These are phyloP conservation scores for Garra rufa DNA, from an alignment of 2,113 vertebrate genomes.

Conservation along the genomic window DNA sequence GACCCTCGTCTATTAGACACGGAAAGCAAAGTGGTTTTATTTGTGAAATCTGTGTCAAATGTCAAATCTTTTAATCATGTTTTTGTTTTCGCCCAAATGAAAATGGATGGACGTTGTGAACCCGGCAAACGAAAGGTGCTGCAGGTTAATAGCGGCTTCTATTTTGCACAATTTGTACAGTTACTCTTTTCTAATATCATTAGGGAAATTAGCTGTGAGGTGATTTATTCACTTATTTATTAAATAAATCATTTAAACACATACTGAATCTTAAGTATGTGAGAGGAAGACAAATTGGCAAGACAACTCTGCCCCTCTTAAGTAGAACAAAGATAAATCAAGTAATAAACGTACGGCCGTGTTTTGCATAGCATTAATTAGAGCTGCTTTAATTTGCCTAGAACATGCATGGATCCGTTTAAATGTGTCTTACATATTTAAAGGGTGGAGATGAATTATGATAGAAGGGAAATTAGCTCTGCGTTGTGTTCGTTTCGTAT, in stretches of 20 bases:
- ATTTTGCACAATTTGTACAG: constrained; percentile 77
- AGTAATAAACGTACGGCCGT: constrained; percentile 78
- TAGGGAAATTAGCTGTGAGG: constrained; percentile 79
- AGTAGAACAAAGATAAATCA: constrained; percentile 80
- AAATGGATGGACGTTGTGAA: constrained; percentile 76
- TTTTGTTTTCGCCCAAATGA: constrained; percentile 78
- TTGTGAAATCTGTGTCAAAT: constrained; percentile 75
- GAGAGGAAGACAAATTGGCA: constrained; percentile 73
- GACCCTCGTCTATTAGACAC: constrained; percentile 66
- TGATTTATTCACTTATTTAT: constrained; percentile 81
- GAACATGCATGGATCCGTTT: constrained; percentile 73
- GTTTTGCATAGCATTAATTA: constrained; percentile 82
- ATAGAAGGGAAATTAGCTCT: constrained; percentile 63
- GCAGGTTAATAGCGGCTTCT: constrained; percentile 79
- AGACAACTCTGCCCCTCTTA: constrained; percentile 74
- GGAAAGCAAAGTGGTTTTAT: constrained; percentile 69
- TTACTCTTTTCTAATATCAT: constrained; percentile 83
- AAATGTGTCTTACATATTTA: constrained; percentile 72
- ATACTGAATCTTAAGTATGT: constrained; percentile 74
- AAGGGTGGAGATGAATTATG: constrained; percentile 75
- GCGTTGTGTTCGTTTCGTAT: constrained; percentile 29
- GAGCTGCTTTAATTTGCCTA: constrained; percentile 80
- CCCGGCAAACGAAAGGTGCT: constrained; percentile 72
- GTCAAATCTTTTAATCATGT: constrained; percentile 76
- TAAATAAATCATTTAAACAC: constrained; percentile 82